Conservation (phyloP, 2,797 vertebrate genomes). For the Emydoidea blandingii region DNA sequence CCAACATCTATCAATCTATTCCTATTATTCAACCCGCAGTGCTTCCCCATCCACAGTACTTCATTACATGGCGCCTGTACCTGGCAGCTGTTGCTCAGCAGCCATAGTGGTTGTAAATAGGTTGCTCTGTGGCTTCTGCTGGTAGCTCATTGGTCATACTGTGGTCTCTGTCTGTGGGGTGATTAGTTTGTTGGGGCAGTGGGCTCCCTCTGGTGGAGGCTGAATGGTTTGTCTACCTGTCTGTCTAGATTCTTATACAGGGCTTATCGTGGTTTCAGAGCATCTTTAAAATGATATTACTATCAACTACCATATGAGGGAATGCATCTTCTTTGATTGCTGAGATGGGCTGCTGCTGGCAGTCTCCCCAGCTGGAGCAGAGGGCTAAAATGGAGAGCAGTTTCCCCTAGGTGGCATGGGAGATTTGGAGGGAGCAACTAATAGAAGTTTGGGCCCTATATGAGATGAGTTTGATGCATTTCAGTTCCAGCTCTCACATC, state of each 20-base stretch:
- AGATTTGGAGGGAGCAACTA: background rate
- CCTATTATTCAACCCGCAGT: background rate
- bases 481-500: background rate
- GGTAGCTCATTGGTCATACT: background rate
- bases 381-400: background rate
- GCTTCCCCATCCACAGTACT: background rate
- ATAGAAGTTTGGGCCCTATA: background rate
- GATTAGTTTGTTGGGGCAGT: slow-evolving; percentile 47
- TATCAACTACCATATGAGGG: background rate
- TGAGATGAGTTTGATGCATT: background rate
- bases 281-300: background rate
- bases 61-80: background rate
- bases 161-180: background rate
- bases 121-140: background rate
- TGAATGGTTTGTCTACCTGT: slow-evolving; percentile 18
- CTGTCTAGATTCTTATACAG: background rate
- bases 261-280: rapidly evolving
- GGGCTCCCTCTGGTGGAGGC: slow-evolving; percentile 71
- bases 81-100: background rate
- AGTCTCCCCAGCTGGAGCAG: background rate
- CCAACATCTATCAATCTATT: background rate
- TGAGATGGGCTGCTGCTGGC: background rate
- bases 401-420: background rate
- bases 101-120: rapidly evolving
- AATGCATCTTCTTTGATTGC: background rate